Base-by-base conservation (phyloP, 92 coral and sea anemone species). In the Metridium senile region DNA sequence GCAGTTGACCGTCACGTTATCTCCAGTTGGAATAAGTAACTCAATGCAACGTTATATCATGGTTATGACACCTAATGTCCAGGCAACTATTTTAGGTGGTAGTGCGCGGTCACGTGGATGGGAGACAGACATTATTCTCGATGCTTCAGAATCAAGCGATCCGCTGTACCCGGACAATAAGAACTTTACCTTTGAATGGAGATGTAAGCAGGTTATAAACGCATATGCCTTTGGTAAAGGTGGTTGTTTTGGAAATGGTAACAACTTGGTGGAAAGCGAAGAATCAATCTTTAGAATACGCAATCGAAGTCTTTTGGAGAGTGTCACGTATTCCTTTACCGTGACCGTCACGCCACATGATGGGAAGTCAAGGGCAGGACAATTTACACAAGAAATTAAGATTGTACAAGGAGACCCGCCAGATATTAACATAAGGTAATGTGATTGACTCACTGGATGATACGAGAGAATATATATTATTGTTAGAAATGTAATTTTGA, bases 221-320 rank as follows among this genome's bases (percentile, higher is more conserved):
- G 18, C 13, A 11, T 33, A 10, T 16, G 25, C 21, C 0, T 70
- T 75, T 28, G 81, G 75, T 21, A 45, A 74, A 27, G 81, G 93
- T n/a, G 99, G 97, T 29, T 95, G 99, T 62, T 95, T 95, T 80
- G 99, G 99, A 19, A 86, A 59, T 21, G 97, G 97, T 20, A 75
- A 80, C n/a, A 70, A 53, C 17, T 54, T 77, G 21, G 80, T 82
- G 30, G 91, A 87, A 59, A 76, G 62, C 54, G 75, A 75, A 7
- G 85, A 82, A 22, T 62, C 79, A 21, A 75, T 58, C 49, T 88
- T 82, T 59, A 30, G 26, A 22, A 33, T 95, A 33, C 87, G 90
- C 23, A 74, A 81, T 32, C 83, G 49, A 72, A 78, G 78, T 26
- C 97, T 95, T 34, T 80, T 78, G 17, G 97, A 89, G 71, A 35